Base-by-base conservation (phyloP, 2,888 invertebrate genomes). In the Aspidiotus destructor region DNA sequence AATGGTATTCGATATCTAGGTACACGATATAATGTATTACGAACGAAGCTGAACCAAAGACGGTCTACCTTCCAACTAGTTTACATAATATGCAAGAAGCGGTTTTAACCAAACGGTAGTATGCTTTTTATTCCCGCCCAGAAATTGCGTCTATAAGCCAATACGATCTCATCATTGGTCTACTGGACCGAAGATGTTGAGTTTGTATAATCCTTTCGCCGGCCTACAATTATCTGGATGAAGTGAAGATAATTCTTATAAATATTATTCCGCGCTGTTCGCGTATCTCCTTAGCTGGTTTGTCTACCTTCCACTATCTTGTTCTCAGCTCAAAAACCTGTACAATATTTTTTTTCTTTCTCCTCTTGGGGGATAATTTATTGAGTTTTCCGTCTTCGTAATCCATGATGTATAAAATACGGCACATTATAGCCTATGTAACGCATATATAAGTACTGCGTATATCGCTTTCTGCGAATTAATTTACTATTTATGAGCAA, bases 51-150 rank as follows among this genome's bases (percentile, higher is more conserved):
- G n/a, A 11, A 48, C 48, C 11, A 48, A 48, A 40, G 9, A 58
- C 16, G 8, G 58, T 40, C 28, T 28, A 58, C 40, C 58, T 58
- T 58, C 13, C 40, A 58, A 28, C 58, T 58, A 28, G 58, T 58
- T 58, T 58, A 58, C 17, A 58, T 58, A 58, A 58, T 58, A 17
- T 28, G 13, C 8, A 28, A 58, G 28, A 58, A 58, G 11, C 58
- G 11, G 58, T 28, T 9, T 16, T 28, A 28, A 17, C 10, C 11
- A 13, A 17, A 28, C 40, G 13, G 10, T 58, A 13, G 7, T 58
- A 28, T 28, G 42, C 44, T n/a, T 58, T 57, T 58, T 67, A 67
- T 52, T 67, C 67, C 67, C 67, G 67, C 67, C 67, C 67, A 67
- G 67, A 67, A 60, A 67, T 67, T 67, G 57, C 58, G 48, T 58